Evolutionary conservation across 2,113 vertebrate genomes (phyloP).

Genomic region (Pomatorhinus ruficollis): DNA sequence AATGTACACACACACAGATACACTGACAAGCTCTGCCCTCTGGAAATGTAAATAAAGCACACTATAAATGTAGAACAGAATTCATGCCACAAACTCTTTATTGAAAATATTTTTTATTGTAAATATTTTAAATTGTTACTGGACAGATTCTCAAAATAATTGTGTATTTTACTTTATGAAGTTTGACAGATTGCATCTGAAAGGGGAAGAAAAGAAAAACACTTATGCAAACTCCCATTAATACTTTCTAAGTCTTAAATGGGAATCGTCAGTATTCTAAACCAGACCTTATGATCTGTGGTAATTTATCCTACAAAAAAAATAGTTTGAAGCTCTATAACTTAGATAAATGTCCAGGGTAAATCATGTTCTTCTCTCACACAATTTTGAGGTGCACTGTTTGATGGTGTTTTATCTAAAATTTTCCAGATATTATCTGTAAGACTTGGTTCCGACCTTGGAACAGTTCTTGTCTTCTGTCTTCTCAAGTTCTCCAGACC

Average conservation of each 20-base stretch:
- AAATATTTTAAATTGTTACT: not conserved
- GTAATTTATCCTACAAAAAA: not conserved
- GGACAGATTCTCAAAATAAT: not conserved
- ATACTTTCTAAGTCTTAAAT: not conserved
- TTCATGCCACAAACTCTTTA: not conserved
- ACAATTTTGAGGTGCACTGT: not conserved
- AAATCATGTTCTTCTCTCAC: not conserved
- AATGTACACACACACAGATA: not conserved
- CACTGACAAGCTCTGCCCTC: not conserved
- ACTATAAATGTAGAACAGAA: not conserved
- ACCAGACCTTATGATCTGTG: not conserved
- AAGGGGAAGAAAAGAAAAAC: not conserved
- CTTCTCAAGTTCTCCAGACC: not conserved
- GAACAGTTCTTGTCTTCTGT: not conserved
- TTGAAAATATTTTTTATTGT: not conserved
- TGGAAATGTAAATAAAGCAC: not conserved
- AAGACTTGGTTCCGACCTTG: not conserved
- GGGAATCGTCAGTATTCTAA: not conserved
- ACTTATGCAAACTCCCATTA: not conserved
- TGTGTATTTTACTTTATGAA: not conserved
- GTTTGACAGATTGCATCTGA: constrained; percentile 3
- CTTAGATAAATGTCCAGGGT: not conserved
- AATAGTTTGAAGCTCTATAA: not conserved
- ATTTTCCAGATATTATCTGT: not conserved
- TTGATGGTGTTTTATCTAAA: not conserved